Percentiles rank a stretch among this genome's conserved stretches.
Evolutionary conservation across 2,797 vertebrate genomes (phyloP).

Genomic region (Danio tinwini): DNA sequence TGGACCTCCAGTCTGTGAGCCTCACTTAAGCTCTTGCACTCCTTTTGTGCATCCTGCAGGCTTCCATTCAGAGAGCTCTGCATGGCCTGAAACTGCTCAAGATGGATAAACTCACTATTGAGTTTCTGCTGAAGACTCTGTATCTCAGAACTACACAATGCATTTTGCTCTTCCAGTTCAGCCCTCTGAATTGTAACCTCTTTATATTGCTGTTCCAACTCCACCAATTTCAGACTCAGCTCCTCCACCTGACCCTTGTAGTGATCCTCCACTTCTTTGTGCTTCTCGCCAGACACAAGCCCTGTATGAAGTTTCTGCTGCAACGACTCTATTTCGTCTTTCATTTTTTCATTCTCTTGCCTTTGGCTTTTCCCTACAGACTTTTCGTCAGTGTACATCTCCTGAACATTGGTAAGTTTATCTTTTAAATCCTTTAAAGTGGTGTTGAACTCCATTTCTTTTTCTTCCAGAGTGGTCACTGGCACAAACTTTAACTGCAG

Average conservation of each 20-base stretch:
- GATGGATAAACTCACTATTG: constrained; percentile 75
- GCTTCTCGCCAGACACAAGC: constrained; percentile 71
- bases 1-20: constrained; percentile 72
- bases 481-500: constrained; percentile 89
- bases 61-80: constrained; percentile 75
- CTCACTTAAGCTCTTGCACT: constrained; percentile 76
- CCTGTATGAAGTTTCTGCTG: constrained; percentile 79
- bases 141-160: constrained; percentile 71
- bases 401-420: constrained; percentile 75
- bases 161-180: constrained; percentile 76
- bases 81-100: constrained; percentile 79
- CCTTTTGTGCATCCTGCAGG: constrained; percentile 75
- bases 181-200: constrained; percentile 71
- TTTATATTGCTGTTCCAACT: constrained; percentile 74
- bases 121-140: constrained; percentile 76
- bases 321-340: constrained; percentile 72
- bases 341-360: constrained; percentile 80
- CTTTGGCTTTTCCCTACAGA: constrained; percentile 69
- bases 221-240: constrained; percentile 73
- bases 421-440: constrained; percentile 76
- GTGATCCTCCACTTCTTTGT: constrained; percentile 73
- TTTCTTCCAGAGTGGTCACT: constrained; percentile 79
- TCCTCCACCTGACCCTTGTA: constrained; percentile 74
- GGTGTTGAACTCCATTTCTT: constrained; percentile 78
- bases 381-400: constrained; percentile 71